phyloP scores from a whole-genome alignment of 2,888 invertebrate species.

The Pegoplata infirma region DNA sequence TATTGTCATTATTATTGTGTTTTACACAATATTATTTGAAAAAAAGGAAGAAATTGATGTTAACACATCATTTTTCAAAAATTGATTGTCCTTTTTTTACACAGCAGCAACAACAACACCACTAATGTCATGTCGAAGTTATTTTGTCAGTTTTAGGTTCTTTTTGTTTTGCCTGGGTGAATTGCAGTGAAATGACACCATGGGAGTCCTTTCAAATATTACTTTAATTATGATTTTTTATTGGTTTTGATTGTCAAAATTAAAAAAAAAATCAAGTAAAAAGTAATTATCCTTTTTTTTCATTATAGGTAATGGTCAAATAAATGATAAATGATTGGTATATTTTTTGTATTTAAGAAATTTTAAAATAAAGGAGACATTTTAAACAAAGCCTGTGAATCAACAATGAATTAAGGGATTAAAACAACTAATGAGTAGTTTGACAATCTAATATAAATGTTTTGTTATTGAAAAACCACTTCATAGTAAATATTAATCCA shows the following conservation, averaged over 20 bases:
- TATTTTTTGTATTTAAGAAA: no score
- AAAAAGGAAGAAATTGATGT: conserved; percentile 43
- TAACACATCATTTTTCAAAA: conserved; percentile 63
- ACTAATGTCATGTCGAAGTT: conserved; percentile 36
- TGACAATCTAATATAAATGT: neutral
- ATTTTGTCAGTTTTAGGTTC: conserved; percentile 62
- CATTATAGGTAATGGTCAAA: conserved; percentile 53
- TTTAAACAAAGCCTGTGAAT: conserved; percentile 44
- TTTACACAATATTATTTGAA: conserved; percentile 54
- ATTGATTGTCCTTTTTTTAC: conserved; percentile 38
- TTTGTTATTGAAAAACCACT: no score
- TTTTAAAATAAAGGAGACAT: neutral
- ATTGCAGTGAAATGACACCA: conserved; percentile 64
- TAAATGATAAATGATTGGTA: conserved; percentile 57
- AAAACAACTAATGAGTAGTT: neutral
- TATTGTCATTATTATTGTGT: conserved; percentile 68
- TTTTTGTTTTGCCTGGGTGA: conserved; percentile 30
- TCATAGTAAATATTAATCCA: no score
- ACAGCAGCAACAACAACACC: neutral
- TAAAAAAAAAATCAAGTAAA: conserved; percentile 10
- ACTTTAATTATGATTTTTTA: conserved; percentile 75
- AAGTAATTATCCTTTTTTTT: conserved; percentile 52
- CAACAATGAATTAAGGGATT: neutral
- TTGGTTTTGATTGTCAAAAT: conserved; percentile 67
- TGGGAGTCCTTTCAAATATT: conserved; percentile 72